Evolutionary conservation across 2,113 vertebrate genomes (phyloP).

Genomic region (Microcebus ravelobensis): DNA sequence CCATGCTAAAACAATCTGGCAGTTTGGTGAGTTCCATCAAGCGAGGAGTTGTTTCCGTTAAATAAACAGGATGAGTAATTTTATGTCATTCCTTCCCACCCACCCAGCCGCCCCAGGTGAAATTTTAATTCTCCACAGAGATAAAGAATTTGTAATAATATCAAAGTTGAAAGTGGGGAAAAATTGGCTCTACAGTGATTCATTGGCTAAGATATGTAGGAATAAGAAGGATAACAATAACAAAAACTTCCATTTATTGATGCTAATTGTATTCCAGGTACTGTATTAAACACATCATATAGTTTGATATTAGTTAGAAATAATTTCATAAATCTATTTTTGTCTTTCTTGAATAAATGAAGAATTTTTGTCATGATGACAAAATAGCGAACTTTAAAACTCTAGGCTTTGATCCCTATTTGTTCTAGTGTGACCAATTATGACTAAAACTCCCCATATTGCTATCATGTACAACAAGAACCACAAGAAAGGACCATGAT

Average conservation of each 20-base stretch:
- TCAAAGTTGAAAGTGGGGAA: not conserved
- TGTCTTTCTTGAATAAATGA: not conserved
- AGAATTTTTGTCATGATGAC: not conserved
- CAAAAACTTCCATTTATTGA: not conserved
- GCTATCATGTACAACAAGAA: not conserved
- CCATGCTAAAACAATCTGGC: not conserved
- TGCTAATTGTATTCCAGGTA: not conserved
- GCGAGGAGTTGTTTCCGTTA: not conserved
- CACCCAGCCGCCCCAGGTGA: not conserved
- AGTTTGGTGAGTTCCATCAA: not conserved
- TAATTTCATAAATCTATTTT: not conserved
- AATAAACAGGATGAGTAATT: not conserved
- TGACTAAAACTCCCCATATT: not conserved
- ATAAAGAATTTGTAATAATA: slow-evolving; percentile 33
- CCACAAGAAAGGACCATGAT: not conserved
- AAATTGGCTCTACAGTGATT: not conserved
- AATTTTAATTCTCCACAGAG: not conserved
- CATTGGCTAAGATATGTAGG: not conserved
- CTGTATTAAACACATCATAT: not conserved
- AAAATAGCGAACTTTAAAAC: not conserved
- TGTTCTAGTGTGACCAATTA: not conserved
- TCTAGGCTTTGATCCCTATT: not conserved
- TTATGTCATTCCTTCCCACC: not conserved
- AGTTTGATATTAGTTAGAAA: slow-evolving; percentile 20
- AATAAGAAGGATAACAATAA: not conserved